Base-by-base conservation (phyloP, 2,888 invertebrate species). In the Actias luna region DNA sequence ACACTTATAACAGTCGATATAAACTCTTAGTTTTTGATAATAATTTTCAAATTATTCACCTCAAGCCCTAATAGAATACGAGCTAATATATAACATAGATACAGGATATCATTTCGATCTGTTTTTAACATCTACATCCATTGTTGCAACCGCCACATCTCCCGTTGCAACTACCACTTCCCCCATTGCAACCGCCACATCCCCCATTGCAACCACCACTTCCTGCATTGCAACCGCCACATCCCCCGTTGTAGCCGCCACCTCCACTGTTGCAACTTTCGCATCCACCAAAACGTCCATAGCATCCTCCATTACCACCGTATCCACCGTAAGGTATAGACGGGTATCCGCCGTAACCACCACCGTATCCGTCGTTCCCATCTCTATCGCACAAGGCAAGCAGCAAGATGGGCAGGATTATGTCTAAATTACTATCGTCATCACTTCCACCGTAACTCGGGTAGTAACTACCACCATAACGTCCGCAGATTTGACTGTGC, bases 361-460 rank as follows among this genome's bases (percentile, higher is more conserved):
- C 66, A 8, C 68, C 64, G 0, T 46, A 25, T 12, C 46, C 46
- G 3, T 25, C 46, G 22, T 69, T 68, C 5, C 75, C 69, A 2
- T 72, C 65, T 5, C 75, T 61, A 5, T 71, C 71, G 0, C 69
- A 63, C 66, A 77, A 27, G 35, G 74, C 67, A 2, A 85, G 64
- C 16, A 85, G 64, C 18, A 85, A 67, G 35, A 85, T 73, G 0
- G 84, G 84, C 2, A 84, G 74, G 2, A 85, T 67, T 14, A 73
- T 66, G 52, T 84, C 82, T 63, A 78, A 62, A 33, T 79, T 78
- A 52, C 76, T 74, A 50, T 75, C 70, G 7, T 75, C 65, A 52
- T 73, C 59, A 59, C 68, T 65, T 18, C 65, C 67, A 0, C 67
- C 65, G 10, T 67, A 65, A 5, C 52, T 14, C 0, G 52, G 52